Evolutionary conservation across 2,888 invertebrate species (phyloP).

Genomic region (Serripes groenlandicus): DNA sequence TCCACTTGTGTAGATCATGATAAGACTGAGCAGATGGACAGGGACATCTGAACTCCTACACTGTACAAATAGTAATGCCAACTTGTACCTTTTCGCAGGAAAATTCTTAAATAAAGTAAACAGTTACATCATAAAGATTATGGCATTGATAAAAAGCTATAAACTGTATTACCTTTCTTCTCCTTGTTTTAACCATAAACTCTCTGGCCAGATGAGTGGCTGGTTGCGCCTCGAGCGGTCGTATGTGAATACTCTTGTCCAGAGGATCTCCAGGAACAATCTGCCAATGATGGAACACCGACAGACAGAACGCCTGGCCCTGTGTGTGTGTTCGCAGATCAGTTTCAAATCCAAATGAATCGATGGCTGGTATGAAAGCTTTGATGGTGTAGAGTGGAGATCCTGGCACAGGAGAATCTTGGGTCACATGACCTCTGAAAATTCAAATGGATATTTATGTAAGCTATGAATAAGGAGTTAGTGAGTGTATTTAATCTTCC

Average conservation of each 20-base stretch:
- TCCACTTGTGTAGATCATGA: no score
- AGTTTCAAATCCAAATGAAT: slow-evolving; percentile 99
- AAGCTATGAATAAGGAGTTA: no score
- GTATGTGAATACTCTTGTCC: slow-evolving; percentile 98
- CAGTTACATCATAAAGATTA: no score
- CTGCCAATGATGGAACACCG: slow-evolving; percentile 99
- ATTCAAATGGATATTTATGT: no score
- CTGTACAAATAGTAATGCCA: no score
- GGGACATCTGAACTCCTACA: no score
- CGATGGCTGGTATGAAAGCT: slow-evolving; percentile 99
- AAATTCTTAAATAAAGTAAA: no score
- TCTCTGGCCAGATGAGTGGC: slow-evolving; percentile 99
- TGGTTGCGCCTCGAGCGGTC: slow-evolving; percentile 99
- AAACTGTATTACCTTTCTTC: slow-evolving; percentile 94
- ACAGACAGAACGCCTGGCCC: slow-evolving; percentile 99
- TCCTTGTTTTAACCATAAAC: slow-evolving; percentile 99
- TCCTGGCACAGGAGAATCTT: slow-evolving; percentile 99
- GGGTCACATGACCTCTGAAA: slow-evolving; percentile 97
- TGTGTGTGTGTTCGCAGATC: slow-evolving; percentile 99
- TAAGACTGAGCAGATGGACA: no score
- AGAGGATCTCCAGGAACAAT: slow-evolving; percentile 99
- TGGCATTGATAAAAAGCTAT: no score
- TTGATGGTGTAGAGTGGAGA: slow-evolving; percentile 98
- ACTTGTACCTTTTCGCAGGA: no score
- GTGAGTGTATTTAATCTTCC: no score